Evolutionary conservation across 1,140 invertebrate genomes (phyloP).

Genomic region (Pararge aegeria): DNA sequence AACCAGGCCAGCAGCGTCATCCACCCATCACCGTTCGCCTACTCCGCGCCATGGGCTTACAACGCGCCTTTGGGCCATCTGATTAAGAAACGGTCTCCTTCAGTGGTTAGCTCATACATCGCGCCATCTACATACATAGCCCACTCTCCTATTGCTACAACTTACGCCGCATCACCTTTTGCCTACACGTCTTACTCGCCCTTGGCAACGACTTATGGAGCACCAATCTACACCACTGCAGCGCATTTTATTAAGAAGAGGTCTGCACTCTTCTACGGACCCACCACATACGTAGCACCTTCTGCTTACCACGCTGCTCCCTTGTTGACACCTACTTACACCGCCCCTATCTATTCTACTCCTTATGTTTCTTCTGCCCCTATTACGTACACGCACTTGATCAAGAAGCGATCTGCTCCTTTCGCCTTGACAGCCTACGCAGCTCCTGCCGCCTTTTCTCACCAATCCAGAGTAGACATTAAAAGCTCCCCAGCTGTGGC

Average conservation of each 20-base stretch:
- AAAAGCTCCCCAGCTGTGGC: slow-evolving; percentile 36
- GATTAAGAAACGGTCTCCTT: slow-evolving; percentile 62
- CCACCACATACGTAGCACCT: slow-evolving; percentile 32
- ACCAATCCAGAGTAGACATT: slow-evolving; percentile 51
- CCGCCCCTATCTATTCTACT: slow-evolving; percentile 35
- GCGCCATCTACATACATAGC: slow-evolving; percentile 30
- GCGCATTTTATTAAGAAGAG: slow-evolving; percentile 57
- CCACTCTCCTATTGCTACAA: slow-evolving; percentile 33
- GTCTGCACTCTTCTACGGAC: slow-evolving; percentile 38
- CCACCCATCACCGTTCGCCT: slow-evolving; percentile 55
- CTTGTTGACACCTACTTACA: slow-evolving; percentile 40
- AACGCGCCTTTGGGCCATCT: slow-evolving; percentile 39
- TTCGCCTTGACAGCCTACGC: slow-evolving; percentile 26
- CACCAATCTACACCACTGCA: slow-evolving; percentile 30
- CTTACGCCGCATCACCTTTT: slow-evolving; percentile 43
- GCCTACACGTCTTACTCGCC: slow-evolving; percentile 38
- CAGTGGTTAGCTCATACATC: slow-evolving; percentile 32
- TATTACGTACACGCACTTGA: slow-evolving; percentile 49
- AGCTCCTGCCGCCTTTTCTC: slow-evolving; percentile 48
- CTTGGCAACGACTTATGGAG: slow-evolving; percentile 28
- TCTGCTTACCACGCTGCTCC: slow-evolving; percentile 37
- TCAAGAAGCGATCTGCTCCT: slow-evolving; percentile 62
- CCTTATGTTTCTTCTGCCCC: slow-evolving; percentile 32
- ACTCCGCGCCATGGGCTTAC: slow-evolving; percentile 40
- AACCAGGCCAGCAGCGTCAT: slow-evolving; percentile 66